phyloP scores from a whole-genome alignment of 1,140 invertebrate genomes.

The Plodia interpunctella region DNA sequence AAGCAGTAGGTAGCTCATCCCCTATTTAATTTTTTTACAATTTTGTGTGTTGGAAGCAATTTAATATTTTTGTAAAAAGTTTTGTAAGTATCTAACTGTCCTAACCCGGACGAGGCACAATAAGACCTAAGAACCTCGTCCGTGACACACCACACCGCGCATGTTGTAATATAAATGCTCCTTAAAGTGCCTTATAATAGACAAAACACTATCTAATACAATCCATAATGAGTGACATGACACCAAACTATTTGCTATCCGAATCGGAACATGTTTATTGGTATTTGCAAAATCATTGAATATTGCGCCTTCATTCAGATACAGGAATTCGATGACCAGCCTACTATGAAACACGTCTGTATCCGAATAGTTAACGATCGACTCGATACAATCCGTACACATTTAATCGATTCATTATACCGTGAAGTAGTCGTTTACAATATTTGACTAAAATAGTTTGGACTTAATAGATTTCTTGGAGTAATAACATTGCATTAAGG shows the following conservation, averaged over 20 bases:
- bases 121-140: too few relatives aligned
- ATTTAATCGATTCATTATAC: slow-evolving; percentile 16
- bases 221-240: slow-evolving; percentile 1
- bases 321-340: slow-evolving; percentile 24
- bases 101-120: too few relatives aligned
- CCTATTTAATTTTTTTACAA: too few relatives aligned
- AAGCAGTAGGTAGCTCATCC: too few relatives aligned
- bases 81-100: too few relatives aligned
- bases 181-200: not conserved
- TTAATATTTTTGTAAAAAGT: too few relatives aligned
- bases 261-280: not conserved
- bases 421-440: slow-evolving; percentile 41
- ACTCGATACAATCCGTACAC: slow-evolving; percentile 38
- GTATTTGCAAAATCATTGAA: slow-evolving; percentile 33
- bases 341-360: slow-evolving; percentile 40
- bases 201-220: not conserved
- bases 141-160: too few relatives aligned
- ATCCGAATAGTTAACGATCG: slow-evolving; percentile 48
- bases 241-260: slow-evolving; percentile 2
- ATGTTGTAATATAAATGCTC: too few relatives aligned
- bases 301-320: slow-evolving; percentile 26
- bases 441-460: slow-evolving; percentile 29
- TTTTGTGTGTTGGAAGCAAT: too few relatives aligned
- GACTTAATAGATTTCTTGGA: slow-evolving; percentile 27
- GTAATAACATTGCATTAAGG: too few relatives aligned